These are phyloP conservation scores for Temnopleurus reevesii DNA, from an alignment of 53 echinoderm and acorn worm species.

Conservation along the genomic window DNA sequence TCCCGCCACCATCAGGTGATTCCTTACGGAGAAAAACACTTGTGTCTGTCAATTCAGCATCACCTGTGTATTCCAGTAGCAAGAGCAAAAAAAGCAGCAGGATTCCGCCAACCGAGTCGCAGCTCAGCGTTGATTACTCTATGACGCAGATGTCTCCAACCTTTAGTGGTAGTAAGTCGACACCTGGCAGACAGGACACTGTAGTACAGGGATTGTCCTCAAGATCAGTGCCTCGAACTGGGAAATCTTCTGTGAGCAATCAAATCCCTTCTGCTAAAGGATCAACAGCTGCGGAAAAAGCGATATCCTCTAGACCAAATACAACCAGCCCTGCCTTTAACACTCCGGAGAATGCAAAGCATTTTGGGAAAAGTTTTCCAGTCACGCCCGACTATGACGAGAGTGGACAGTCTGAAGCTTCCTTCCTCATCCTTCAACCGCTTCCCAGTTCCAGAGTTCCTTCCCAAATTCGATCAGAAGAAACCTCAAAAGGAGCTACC, in stretches of 20 bases:
- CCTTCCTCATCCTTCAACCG: constrained; percentile 67
- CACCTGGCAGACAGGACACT: neutral
- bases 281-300: neutral
- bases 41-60: neutral
- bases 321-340: neutral
- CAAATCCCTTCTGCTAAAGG: neutral
- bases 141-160: constrained; percentile 82
- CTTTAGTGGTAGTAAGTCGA: constrained; percentile 58
- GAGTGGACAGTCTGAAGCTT: constrained; percentile 81
- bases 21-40: neutral
- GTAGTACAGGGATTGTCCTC: neutral
- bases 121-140: constrained; percentile 62
- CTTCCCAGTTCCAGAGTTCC: neutral
- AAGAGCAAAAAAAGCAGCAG: neutral
- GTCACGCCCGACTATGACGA: constrained; percentile 52
- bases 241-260: neutral
- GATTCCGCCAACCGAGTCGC: constrained; percentile 44
- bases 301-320: neutral
- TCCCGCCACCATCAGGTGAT: neutral
- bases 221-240: neutral
- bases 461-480: neutral
- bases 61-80: neutral
- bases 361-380: neutral
- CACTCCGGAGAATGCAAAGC: neutral
- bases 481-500: neutral